Evolutionary conservation across 2,113 vertebrate genomes (phyloP).

Genomic region (Anarrhichthys ocellatus): DNA sequence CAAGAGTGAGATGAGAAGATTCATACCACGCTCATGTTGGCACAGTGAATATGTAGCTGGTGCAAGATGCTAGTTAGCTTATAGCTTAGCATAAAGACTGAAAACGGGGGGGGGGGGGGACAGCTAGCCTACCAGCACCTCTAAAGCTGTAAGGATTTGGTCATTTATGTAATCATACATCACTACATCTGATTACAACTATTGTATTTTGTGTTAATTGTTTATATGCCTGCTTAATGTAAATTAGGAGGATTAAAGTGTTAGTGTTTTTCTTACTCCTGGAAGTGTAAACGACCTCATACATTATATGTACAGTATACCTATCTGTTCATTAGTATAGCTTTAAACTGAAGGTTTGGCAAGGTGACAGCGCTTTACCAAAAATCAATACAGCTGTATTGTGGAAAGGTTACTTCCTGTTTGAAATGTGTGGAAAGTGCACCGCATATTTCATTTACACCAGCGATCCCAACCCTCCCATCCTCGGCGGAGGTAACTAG

Average conservation of each 20-base stretch:
- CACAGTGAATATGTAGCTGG: neutral
- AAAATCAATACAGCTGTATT: slow-evolving; percentile 18
- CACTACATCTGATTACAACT: neutral
- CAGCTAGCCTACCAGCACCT: neutral
- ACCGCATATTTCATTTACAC: slow-evolving; percentile 3
- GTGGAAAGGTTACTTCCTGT: neutral
- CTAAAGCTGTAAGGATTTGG: neutral
- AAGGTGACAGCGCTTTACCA: neutral
- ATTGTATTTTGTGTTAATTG: neutral
- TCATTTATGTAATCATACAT: neutral
- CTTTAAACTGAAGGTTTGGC: neutral
- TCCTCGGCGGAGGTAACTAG: slow-evolving; percentile 12
- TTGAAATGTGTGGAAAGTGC: neutral
- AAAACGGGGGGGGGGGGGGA: too few relatives aligned
- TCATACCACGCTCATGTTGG: neutral
- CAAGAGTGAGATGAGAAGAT: neutral
- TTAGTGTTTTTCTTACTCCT: neutral
- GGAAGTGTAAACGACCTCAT: neutral
- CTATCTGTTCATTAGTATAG: neutral
- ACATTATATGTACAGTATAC: neutral
- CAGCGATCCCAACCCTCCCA: slow-evolving; percentile 17
- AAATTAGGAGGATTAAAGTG: neutral
- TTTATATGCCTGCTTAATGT: neutral
- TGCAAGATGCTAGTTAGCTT: neutral
- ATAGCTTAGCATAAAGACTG: too few relatives aligned